Percentiles rank a stretch among this genome's conserved stretches.
phyloP scores from a whole-genome alignment of 1,140 invertebrate genomes.

The Amyelois transitella region DNA sequence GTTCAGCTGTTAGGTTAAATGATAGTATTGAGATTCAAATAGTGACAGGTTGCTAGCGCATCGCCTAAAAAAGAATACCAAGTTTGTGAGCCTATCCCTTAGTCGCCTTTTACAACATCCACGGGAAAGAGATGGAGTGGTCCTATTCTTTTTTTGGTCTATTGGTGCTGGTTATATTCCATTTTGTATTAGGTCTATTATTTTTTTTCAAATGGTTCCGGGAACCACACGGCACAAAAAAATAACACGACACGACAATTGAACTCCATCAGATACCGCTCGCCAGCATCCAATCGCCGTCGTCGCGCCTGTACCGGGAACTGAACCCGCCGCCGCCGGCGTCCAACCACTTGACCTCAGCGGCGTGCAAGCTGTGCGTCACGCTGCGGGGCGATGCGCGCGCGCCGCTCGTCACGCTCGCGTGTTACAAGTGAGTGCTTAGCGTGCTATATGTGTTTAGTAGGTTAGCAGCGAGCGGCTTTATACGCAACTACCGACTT shows the following conservation, averaged over 20 bases:
- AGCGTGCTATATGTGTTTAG: no score
- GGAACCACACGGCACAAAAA: conserved; percentile 50
- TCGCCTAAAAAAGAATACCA: no score
- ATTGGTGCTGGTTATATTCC: conserved; percentile 61
- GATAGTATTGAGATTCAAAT: no score
- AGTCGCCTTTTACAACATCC: no score
- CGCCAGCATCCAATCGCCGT: conserved; percentile 19
- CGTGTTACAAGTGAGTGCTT: conserved; percentile 18
- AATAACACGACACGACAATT: neutral
- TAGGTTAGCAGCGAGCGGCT: no score
- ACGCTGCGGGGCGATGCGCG: conserved; percentile 13
- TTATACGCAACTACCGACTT: no score
- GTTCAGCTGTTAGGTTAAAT: no score
- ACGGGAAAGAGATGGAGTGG: no score
- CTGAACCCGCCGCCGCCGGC: neutral
- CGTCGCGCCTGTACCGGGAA: conserved; percentile 19
- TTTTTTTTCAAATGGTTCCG: no score
- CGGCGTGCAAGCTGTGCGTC: conserved; percentile 19
- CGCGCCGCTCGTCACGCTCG: conserved; percentile 10
- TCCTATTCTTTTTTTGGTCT: no score
- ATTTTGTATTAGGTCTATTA: conserved; percentile 92
- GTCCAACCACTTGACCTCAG: conserved; percentile 17
- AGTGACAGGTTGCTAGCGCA: no score
- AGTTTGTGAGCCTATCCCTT: no score
- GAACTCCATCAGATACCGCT: conserved; percentile 23